A percentile compares a stretch with the other conserved stretches of the same genome.
Conservation (phyloP, 2,888 invertebrate genomes). For the Cheilosia scutellata region DNA sequence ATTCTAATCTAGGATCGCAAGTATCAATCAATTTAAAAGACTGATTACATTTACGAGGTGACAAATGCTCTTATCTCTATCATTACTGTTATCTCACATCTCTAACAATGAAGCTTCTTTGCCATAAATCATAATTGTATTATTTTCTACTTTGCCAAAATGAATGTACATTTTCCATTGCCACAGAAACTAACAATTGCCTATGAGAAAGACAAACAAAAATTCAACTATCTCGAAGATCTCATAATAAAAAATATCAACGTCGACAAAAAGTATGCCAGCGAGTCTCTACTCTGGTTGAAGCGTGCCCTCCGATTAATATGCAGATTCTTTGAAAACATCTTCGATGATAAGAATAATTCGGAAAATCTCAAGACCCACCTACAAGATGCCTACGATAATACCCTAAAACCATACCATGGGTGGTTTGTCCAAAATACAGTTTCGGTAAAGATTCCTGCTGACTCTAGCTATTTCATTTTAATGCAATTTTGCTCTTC, state of each 20-base stretch:
- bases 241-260: constrained; percentile 87
- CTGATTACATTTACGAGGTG: no score
- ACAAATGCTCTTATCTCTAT: no score
- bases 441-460: constrained; percentile 86
- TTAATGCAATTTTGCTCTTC: background rate
- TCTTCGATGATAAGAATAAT: constrained; percentile 80
- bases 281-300: constrained; percentile 90
- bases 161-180: constrained; percentile 41
- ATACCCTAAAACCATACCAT: constrained; percentile 89
- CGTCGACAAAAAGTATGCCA: constrained; percentile 85
- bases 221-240: constrained; percentile 87
- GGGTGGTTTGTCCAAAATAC: constrained; percentile 91
- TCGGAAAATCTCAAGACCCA: constrained; percentile 87
- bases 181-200: constrained; percentile 87
- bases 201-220: constrained; percentile 85
- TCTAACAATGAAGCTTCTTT: background rate
- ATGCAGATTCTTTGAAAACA: constrained; percentile 82
- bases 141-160: background rate
- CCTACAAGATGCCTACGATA: constrained; percentile 88
- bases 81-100: no score
- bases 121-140: background rate
- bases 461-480: background rate
- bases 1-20: no score
- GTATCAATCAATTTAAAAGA: no score
- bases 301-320: constrained; percentile 85